These are phyloP conservation scores for Aurelia aurita DNA, from an alignment of 30 jellyfish, hydroid and myxozoan species.

Conservation along the genomic window DNA sequence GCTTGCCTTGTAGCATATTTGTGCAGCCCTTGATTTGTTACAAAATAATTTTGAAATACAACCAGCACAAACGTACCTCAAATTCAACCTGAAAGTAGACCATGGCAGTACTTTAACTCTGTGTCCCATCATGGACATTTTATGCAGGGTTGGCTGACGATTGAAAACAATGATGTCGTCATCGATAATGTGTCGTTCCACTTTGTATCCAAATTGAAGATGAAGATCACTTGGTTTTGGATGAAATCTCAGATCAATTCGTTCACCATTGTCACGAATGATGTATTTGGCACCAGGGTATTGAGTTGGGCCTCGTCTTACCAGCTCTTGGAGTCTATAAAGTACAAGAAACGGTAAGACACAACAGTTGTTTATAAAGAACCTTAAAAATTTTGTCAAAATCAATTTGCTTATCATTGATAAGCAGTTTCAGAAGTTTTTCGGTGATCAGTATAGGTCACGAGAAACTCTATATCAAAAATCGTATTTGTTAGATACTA, in stretches of 20 bases:
- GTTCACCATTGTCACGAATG: constrained; percentile 96
- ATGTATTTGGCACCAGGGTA: constrained; percentile 99
- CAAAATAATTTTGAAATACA: too few species aligned
- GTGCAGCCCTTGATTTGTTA: too few species aligned
- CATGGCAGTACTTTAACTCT: constrained; percentile 99
- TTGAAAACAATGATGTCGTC: constrained; percentile 94
- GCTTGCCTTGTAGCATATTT: too few species aligned
- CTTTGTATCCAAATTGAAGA: constrained; percentile 97
- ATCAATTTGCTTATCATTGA: too few species aligned
- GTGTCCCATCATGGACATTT: constrained; percentile 99
- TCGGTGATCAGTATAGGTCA: too few species aligned
- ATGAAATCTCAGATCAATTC: constrained; percentile 95
- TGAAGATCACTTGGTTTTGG: constrained; percentile 97
- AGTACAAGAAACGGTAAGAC: too few species aligned
- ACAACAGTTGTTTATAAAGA: too few species aligned
- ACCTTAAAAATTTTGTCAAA: too few species aligned
- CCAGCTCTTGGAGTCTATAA: constrained; percentile 91
- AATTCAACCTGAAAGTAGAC: constrained; percentile 98
- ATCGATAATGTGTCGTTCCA: constrained; percentile 96
- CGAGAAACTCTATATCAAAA: too few species aligned
- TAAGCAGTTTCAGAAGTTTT: too few species aligned
- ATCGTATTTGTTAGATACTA: too few species aligned
- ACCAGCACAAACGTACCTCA: constrained; percentile 70
- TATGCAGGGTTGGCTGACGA: constrained; percentile 99
- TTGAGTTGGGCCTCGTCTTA: constrained; percentile 99